These are phyloP conservation scores for Hyppa rectilinea DNA, from an alignment of 2,888 invertebrate species.

Conservation along the genomic window DNA sequence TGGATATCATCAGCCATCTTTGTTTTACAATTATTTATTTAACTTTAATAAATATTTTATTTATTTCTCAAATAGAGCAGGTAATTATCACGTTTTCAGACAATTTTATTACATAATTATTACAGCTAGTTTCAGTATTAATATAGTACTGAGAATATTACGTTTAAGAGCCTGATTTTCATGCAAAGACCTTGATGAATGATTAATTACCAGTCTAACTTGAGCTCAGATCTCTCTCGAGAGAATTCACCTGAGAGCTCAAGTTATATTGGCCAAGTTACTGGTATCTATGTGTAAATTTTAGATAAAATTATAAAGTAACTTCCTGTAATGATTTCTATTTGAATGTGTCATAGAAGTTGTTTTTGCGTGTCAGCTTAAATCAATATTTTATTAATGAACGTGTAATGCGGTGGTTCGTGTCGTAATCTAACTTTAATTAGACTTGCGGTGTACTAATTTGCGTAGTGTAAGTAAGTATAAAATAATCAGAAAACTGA, in stretches of 20 bases:
- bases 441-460: neutral
- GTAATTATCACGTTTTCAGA: too few relatives aligned
- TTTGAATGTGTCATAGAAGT: slow-evolving; percentile 16
- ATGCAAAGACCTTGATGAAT: slow-evolving; percentile 47
- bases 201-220: slow-evolving; percentile 40
- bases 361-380: slow-evolving; percentile 25
- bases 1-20: slow-evolving; percentile 37
- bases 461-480: neutral
- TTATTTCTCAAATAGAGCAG: neutral
- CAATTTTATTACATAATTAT: slow-evolving; percentile 23
- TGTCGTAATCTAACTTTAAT: slow-evolving; percentile 8
- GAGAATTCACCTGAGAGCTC: slow-evolving; percentile 20
- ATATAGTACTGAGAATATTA: slow-evolving; percentile 36
- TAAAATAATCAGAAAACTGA: neutral
- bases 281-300: slow-evolving; percentile 56
- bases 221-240: slow-evolving; percentile 39
- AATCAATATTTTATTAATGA: slow-evolving; percentile 30
- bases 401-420: neutral
- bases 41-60: neutral
- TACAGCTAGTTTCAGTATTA: slow-evolving; percentile 23
- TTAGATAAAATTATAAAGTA: slow-evolving; percentile 54
- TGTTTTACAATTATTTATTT: neutral
- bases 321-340: slow-evolving; percentile 43
- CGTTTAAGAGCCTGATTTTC: slow-evolving; percentile 31
- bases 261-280: slow-evolving; percentile 21